Conservation (phyloP, 2,888 invertebrate genomes). For the Cylindroiulus punctatus region DNA sequence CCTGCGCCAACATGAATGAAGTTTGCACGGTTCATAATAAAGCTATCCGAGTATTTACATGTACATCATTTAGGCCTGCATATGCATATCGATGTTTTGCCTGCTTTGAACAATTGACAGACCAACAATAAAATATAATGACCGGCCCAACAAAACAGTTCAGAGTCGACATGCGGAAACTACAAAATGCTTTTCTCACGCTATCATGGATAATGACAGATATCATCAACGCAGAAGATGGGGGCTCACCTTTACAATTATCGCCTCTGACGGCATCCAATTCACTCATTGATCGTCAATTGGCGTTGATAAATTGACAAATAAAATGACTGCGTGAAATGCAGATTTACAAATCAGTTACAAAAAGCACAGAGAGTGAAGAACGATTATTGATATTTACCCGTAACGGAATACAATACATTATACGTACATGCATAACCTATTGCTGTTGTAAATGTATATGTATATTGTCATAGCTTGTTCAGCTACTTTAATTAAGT, state of each 20-base stretch:
- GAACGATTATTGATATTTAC: too few relatives aligned
- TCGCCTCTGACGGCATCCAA: too few relatives aligned
- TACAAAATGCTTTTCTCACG: background rate
- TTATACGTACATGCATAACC: too few relatives aligned
- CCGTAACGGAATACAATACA: too few relatives aligned
- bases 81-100: background rate
- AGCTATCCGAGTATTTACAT: background rate
- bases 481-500: too few relatives aligned
- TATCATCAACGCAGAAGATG: background rate
- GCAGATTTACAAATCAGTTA: too few relatives aligned
- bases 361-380: too few relatives aligned
- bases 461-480: too few relatives aligned
- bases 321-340: too few relatives aligned
- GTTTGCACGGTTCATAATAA: slow-evolving; percentile 8
- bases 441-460: too few relatives aligned
- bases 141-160: background rate
- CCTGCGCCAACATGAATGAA: slow-evolving; percentile 7
- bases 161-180: background rate
- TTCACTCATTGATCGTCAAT: too few relatives aligned
- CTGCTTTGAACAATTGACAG: background rate
- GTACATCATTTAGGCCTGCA: background rate
- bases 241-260: background rate
- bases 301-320: too few relatives aligned
- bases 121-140: background rate
- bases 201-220: background rate